phyloP scores from a whole-genome alignment of 2,888 invertebrate genomes.

The Halocaridina rubra region DNA sequence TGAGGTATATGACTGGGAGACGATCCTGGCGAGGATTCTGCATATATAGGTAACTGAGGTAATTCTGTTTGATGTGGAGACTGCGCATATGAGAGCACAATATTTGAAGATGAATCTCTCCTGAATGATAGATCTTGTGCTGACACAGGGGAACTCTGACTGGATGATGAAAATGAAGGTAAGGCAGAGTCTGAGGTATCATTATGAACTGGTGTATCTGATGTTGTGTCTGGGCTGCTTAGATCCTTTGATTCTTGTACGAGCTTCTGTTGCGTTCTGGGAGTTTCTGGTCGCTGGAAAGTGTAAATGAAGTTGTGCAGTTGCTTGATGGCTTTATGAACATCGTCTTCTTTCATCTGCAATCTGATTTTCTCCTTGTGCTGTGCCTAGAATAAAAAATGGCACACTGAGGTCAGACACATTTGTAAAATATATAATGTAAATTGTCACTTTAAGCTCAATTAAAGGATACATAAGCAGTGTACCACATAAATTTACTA shows the following conservation, averaged over 20 bases:
- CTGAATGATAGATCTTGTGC: not conserved
- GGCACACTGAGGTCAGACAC: no score
- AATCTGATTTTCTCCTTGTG: conserved; percentile 8
- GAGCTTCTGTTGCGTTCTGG: not conserved
- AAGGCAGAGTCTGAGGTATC: not conserved
- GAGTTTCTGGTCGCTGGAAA: conserved; percentile 27
- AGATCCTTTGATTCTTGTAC: not conserved
- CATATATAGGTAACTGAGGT: not conserved
- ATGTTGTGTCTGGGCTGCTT: not conserved
- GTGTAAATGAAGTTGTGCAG: conserved; percentile 40
- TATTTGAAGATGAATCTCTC: not conserved
- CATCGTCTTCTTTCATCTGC: conserved; percentile 35
- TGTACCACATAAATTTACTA: no score
- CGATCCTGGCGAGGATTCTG: not conserved
- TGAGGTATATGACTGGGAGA: not conserved
- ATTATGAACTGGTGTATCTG: not conserved
- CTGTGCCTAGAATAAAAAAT: conserved; percentile 32
- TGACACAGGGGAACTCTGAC: not conserved
- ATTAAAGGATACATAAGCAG: no score
- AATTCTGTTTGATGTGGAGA: not conserved
- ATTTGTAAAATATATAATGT: no score
- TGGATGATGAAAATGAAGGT: conserved; percentile 6
- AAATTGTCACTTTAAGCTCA: no score
- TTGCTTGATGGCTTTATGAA: conserved; percentile 20
- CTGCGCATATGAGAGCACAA: not conserved